Base-by-base conservation (phyloP, 2,797 vertebrate species). In the Manis crassicaudata region DNA sequence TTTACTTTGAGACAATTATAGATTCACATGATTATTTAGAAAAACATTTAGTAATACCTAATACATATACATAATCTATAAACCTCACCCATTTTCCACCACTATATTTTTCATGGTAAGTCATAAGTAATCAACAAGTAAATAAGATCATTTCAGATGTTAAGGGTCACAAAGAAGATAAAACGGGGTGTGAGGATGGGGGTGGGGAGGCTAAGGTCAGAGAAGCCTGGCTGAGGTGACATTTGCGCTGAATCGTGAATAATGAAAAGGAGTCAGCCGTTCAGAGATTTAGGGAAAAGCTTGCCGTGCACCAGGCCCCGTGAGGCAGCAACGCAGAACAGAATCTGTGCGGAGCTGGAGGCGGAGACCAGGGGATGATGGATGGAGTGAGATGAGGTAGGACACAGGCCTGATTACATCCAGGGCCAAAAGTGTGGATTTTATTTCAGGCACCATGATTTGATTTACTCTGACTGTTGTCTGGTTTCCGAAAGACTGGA, bases 191-290 rank as follows among this genome's bases (percentile, higher is more conserved):
- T 37, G 32, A 25, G 8, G 23, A n/a, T n/a, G 4, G 1, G 7
- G 23, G 9, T 1, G 12, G 7, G 25, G 1, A 88, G 21, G 27
- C 21, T 43, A 75, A 65, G 54, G 29, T 94, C 90, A 67, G 86
- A 79, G 70, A 77, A 79, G 23, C 32, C 54, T 80, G 58, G 37
- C 63, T 83, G 80, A 72, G 32, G 37, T 58, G 81, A 81, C 21
- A 84, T 54, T 60, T 92, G 80, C 96, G 70, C n/a, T 92, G 77
- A 58, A 11, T 63, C 43, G 52, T 95, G 52, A 83, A 92, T 92
- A 90, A 97, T 81, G 67, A 83, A 93, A 72, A 84, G 9, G 77
- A 60, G 25, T 54, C 27, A 76, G 40, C 40, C 46, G 16, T 52
- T 84, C 76, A 46, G 5, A 89, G 67, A 90, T 89, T 86, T 37